These are phyloP conservation scores for Hydropsyche tenuis DNA, from an alignment of 1,140 invertebrate genomes.

Conservation along the genomic window DNA sequence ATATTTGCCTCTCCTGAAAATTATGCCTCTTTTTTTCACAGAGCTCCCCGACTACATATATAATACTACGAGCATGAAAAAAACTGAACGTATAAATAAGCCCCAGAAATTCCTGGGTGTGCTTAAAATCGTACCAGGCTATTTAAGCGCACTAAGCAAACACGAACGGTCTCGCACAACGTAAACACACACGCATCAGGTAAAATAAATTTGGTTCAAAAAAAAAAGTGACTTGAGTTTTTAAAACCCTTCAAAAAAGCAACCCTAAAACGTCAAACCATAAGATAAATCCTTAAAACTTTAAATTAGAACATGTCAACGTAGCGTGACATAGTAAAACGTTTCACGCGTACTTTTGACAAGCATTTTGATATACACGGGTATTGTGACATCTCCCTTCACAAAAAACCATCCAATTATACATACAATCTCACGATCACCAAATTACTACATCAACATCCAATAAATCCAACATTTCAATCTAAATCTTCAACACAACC, in stretches of 20 bases:
- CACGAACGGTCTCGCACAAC: neutral
- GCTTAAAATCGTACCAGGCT: slow-evolving; percentile 10
- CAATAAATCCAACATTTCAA: no score
- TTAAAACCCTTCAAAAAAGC: slow-evolving; percentile 8
- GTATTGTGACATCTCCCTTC: no score
- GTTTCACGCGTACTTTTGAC: neutral
- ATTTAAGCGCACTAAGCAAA: slow-evolving; percentile 16
- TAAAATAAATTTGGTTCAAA: slow-evolving; percentile 4
- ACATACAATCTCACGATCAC: no score
- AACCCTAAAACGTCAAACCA: neutral
- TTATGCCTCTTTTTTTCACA: slow-evolving; percentile 6
- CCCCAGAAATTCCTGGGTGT: slow-evolving; percentile 12
- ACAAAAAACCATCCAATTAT: no score
- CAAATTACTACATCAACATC: no score
- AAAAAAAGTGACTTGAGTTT: neutral
- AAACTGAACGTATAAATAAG: slow-evolving; percentile 11
- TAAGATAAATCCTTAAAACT: neutral
- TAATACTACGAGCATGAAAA: neutral
- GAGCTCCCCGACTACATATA: neutral
- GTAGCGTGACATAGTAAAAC: neutral
- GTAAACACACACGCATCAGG: slow-evolving; percentile 5
- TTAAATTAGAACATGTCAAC: neutral
- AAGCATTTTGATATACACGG: no score
- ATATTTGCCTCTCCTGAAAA: neutral
- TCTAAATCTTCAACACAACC: no score